Evolutionary conservation across 2,888 invertebrate species (phyloP).

Genomic region (Leptinotarsa tumamoca): DNA sequence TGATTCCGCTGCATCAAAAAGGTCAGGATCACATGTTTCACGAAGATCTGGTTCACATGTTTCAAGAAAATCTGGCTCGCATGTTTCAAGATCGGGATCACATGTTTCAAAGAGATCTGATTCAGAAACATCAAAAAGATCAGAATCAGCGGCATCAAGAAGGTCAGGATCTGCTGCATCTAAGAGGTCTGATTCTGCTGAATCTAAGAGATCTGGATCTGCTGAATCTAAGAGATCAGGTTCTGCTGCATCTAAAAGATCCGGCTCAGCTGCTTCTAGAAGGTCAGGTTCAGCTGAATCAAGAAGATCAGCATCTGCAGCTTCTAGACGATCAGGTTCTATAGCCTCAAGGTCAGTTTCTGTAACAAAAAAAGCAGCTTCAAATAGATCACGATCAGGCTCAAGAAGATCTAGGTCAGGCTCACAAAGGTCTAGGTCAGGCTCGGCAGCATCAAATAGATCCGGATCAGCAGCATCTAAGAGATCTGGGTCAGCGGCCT

Average conservation of each 20-base stretch:
- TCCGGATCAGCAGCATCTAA: constrained; percentile 54
- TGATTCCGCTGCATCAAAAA: constrained; percentile 63
- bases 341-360: constrained; percentile 51
- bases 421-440: constrained; percentile 44
- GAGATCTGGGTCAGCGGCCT: constrained; percentile 63
- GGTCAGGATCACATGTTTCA: constrained; percentile 64
- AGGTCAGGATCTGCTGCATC: constrained; percentile 50
- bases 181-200: constrained; percentile 46
- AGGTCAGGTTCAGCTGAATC: constrained; percentile 42
- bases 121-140: constrained; percentile 33
- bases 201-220: constrained; percentile 42
- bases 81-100: constrained; percentile 41
- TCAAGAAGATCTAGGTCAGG: constrained; percentile 47
- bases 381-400: constrained; percentile 56
- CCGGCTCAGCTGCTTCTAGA: constrained; percentile 42
- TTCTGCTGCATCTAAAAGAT: constrained; percentile 42
- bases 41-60: constrained; percentile 55
- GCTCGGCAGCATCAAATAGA: constrained; percentile 45
- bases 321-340: constrained; percentile 46
- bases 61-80: constrained; percentile 45
- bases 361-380: constrained; percentile 43
- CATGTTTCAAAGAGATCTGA: constrained; percentile 49
- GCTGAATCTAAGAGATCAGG: constrained; percentile 49
- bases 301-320: constrained; percentile 46
- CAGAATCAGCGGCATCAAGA: constrained; percentile 47